These are phyloP conservation scores for Crossaster papposus DNA, from an alignment of 53 echinoderm and acorn worm species.

Conservation along the genomic window DNA sequence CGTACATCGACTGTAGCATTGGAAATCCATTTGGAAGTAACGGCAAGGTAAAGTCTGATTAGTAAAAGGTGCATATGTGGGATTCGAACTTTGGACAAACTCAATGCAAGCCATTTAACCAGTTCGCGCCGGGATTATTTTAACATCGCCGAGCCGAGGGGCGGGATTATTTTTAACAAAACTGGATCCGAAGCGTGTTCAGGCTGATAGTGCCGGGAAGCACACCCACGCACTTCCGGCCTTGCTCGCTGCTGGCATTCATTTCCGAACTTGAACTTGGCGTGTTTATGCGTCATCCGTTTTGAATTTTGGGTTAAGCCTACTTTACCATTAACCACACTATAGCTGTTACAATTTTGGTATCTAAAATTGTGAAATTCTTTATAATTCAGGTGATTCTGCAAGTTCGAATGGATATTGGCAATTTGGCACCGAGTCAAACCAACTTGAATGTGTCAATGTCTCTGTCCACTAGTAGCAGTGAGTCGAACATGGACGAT, in stretches of 20 bases:
- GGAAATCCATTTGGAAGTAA: conserved; percentile 40
- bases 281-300: too few species aligned
- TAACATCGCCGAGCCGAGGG: too few species aligned
- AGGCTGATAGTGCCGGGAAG: too few species aligned
- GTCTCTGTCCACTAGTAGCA: conserved; percentile 69
- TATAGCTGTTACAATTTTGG: too few species aligned
- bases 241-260: too few species aligned
- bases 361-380: background rate
- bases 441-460: conserved; percentile 65
- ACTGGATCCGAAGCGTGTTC: too few species aligned
- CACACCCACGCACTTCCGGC: too few species aligned
- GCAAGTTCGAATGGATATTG: conserved; percentile 64
- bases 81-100: background rate
- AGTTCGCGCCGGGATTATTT: too few species aligned
- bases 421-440: conserved; percentile 55
- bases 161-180: too few species aligned
- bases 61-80: background rate
- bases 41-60: conserved; percentile 5
- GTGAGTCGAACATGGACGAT: conserved; percentile 70
- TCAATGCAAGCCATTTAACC: background rate
- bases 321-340: too few species aligned
- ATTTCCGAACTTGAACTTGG: too few species aligned
- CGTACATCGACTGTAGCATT: conserved; percentile 15
- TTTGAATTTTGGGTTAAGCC: too few species aligned
- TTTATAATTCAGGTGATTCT: conserved; percentile 17